Evolutionary conservation across 2,113 vertebrate species (phyloP).

Genomic region (Saccopteryx leptura): DNA sequence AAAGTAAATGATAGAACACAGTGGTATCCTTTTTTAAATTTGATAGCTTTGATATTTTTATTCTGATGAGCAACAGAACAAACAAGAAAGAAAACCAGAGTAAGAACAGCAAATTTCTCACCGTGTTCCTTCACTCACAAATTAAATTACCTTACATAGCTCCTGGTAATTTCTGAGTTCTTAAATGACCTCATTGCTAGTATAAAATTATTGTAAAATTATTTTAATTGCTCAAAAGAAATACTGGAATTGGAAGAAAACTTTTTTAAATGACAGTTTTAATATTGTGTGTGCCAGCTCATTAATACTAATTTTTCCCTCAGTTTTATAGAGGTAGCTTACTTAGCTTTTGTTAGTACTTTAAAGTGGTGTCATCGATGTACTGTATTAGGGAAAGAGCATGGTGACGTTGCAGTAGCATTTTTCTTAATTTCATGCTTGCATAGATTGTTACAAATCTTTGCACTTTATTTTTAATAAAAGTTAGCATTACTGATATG

Average conservation of each 20-base stretch:
- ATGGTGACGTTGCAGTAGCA: background rate
- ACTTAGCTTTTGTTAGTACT: slow-evolving; percentile 26
- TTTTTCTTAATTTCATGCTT: slow-evolving; percentile 50
- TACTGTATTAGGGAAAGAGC: background rate
- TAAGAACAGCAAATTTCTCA: slow-evolving; percentile 11
- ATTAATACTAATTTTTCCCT: background rate
- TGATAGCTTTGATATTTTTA: background rate
- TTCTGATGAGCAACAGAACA: background rate
- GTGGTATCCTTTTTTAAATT: background rate
- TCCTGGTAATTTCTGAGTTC: background rate
- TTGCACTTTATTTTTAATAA: slow-evolving; percentile 15
- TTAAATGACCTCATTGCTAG: background rate
- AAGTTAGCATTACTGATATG: slow-evolving; percentile 28
- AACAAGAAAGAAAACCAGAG: background rate
- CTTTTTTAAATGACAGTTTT: slow-evolving; percentile 17
- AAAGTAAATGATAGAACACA: background rate
- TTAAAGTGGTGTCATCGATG: background rate
- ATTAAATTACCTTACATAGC: background rate
- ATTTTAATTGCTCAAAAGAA: slow-evolving; percentile 9
- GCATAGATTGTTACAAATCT: background rate
- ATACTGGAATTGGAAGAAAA: background rate
- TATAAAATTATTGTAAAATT: slow-evolving; percentile 14
- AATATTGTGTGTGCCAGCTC: background rate
- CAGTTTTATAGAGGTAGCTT: background rate
- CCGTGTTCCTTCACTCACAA: background rate